phyloP scores from a whole-genome alignment of 2,113 vertebrate species.

The Pachycephala philippinensis region DNA sequence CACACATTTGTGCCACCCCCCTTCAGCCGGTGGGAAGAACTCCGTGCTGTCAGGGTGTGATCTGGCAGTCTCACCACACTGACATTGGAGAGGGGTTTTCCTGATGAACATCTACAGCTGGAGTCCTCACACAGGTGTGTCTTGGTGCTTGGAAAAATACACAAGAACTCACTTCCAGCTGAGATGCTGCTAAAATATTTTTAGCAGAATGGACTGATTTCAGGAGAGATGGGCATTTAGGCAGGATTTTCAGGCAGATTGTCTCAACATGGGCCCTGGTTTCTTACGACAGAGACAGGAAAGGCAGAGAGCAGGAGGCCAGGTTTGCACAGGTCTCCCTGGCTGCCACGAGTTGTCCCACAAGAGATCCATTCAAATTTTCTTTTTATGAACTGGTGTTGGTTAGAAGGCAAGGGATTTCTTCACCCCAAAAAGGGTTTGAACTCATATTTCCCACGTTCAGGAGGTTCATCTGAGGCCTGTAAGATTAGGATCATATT shows the following conservation, averaged over 20 bases:
- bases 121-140: neutral
- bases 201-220: neutral
- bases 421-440: neutral
- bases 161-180: neutral
- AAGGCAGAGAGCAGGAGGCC: neutral
- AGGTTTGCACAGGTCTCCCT: neutral
- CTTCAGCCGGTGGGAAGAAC: neutral
- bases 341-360: neutral
- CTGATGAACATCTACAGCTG: fast-evolving
- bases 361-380: neutral
- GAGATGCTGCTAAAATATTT: neutral
- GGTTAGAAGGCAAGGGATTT: neutral
- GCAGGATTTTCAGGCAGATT: neutral
- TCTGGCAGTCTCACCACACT: neutral
- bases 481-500: neutral
- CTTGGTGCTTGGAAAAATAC: neutral
- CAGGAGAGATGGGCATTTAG: neutral
- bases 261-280: fast-evolving
- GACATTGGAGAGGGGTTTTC: fast-evolving
- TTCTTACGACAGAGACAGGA: neutral
- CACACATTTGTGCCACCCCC: fast-evolving
- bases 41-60: too few relatives aligned
- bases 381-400: neutral
- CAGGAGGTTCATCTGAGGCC: neutral
- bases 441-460: neutral